Base-by-base conservation (phyloP, 2,888 invertebrate genomes). In the Agrotis puta region DNA sequence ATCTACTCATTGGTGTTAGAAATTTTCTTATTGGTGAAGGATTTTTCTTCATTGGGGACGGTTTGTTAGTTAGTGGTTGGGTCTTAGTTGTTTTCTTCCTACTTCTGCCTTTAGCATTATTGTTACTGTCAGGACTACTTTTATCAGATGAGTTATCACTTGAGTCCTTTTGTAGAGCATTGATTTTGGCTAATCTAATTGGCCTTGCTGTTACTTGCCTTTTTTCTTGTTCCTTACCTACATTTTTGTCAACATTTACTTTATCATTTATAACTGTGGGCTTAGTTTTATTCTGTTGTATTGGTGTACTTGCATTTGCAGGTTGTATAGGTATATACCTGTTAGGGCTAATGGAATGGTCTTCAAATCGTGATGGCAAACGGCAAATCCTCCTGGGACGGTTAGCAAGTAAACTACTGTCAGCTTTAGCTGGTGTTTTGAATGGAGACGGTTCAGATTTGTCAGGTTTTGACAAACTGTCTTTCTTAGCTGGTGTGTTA, bases 231-330 rank as follows among this genome's bases (percentile, higher is more conserved):
- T 65, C 70, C 48, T 73, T 75, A 56, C 24, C 53, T 33, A 58
- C 27, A 64, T 59, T 18, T 24, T 27, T 71, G 14, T 27, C 57
- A 1, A 16, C 3, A 27, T 54, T 70, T 18, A 61, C 39, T 50
- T 56, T 54, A 4, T 24, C 16, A 47, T 47, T 59, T 43, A 20
- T 3, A n/a, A 22, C 24, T 27, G 24, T 4, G 24, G 61, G 4
- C 54, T 80, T 81, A 24, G 56, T 47, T 75, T 87, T 91, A 56
- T 78, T 89, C 56, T 82, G 81, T 16, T 81, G 71, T 66, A 91
- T 88, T 20, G 95, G 95, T 33, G 95, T 95, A 77, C 94, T 95
- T 2, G 94, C 91, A 88, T 92, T 88, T 50, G 89, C 86, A 74
- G 94, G 94, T 58, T 91, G 88, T n/a, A 93, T 87, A 18, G 92